Percentiles rank a stretch among this genome's conserved stretches.
Conservation (phyloP, 2,888 invertebrate genomes). For the Conchocele bisecta region DNA sequence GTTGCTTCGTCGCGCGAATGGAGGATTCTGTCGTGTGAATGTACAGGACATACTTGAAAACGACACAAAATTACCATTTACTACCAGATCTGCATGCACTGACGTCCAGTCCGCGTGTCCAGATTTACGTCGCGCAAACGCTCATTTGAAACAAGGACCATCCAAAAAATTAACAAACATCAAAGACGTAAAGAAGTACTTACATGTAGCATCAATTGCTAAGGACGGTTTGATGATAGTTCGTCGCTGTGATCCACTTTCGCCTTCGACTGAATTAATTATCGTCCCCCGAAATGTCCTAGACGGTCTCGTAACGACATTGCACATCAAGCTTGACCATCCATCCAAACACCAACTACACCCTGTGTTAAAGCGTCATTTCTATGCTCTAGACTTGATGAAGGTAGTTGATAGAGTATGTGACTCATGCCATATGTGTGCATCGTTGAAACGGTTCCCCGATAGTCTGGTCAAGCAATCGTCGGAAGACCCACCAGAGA, state of each 20-base stretch:
- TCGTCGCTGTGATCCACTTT: neutral
- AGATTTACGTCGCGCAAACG: conserved; percentile 40
- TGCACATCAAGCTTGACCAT: conserved; percentile 56
- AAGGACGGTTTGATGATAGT: conserved; percentile 41
- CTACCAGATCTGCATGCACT: conserved; percentile 33
- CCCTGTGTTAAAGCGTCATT: conserved; percentile 33
- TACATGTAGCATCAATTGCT: conserved; percentile 24
- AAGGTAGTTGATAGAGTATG: conserved; percentile 33
- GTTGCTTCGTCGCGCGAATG: conserved; percentile 1
- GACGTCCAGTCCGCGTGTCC: conserved; percentile 34
- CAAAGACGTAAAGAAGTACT: conserved; percentile 47
- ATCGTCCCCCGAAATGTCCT: conserved; percentile 55
- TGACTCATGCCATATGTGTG: conserved; percentile 10
- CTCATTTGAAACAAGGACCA: conserved; percentile 39
- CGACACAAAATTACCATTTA: conserved; percentile 24
- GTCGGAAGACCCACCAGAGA: conserved; percentile 31
- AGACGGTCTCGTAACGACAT: conserved; percentile 47
- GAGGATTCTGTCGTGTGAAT: conserved; percentile 44
- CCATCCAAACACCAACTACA: conserved; percentile 46
- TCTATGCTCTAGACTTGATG: conserved; percentile 58
- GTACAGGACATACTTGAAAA: conserved; percentile 18
- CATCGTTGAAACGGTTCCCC: conserved; percentile 6
- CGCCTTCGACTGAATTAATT: conserved; percentile 41
- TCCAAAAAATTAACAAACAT: conserved; percentile 19
- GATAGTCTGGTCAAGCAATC: conserved; percentile 16